Evolutionary conservation across 2,888 invertebrate species (phyloP).

Genomic region (Drosophila prostipennis): DNA sequence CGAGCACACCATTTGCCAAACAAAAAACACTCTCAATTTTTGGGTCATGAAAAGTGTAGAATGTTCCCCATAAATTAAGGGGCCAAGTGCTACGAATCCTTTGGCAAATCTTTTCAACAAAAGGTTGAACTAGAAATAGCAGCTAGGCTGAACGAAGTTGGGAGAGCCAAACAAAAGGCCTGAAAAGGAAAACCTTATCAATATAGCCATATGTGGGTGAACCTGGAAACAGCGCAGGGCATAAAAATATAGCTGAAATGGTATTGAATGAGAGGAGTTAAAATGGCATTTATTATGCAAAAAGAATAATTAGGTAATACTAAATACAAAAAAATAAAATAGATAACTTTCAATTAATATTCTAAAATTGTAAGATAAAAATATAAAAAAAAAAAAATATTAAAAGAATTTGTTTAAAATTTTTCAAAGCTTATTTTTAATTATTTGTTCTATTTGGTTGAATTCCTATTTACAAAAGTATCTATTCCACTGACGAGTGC

Average conservation of each 20-base stretch:
- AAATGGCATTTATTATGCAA: too few species aligned
- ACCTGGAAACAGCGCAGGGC: background rate
- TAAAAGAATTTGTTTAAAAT: too few species aligned
- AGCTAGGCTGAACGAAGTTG: background rate
- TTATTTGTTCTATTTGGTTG: background rate
- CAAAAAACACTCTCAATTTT: slow-evolving; percentile 31
- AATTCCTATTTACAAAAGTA: background rate
- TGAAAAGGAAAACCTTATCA: slow-evolving; percentile 18
- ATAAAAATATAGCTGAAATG: background rate
- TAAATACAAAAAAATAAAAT: too few species aligned
- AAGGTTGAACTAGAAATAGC: slow-evolving; percentile 31
- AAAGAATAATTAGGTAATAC: too few species aligned
- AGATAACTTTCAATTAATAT: too few species aligned
- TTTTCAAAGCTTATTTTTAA: background rate
- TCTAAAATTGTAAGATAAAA: too few species aligned
- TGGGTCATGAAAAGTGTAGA: slow-evolving; percentile 24
- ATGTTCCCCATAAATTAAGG: slow-evolving; percentile 28
- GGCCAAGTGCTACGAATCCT: slow-evolving; percentile 29
- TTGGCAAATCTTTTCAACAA: slow-evolving; percentile 28
- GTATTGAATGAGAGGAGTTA: too few species aligned
- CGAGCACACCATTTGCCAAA: slow-evolving; percentile 23
- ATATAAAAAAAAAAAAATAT: too few species aligned
- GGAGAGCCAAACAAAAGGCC: slow-evolving; percentile 22
- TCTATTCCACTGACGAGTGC: accelerated
- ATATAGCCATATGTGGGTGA: slow-evolving; percentile 3